A percentile compares a stretch with the other conserved stretches of the same genome.
phyloP scores from a whole-genome alignment of 2,113 vertebrate species.

The Cariama cristata region DNA sequence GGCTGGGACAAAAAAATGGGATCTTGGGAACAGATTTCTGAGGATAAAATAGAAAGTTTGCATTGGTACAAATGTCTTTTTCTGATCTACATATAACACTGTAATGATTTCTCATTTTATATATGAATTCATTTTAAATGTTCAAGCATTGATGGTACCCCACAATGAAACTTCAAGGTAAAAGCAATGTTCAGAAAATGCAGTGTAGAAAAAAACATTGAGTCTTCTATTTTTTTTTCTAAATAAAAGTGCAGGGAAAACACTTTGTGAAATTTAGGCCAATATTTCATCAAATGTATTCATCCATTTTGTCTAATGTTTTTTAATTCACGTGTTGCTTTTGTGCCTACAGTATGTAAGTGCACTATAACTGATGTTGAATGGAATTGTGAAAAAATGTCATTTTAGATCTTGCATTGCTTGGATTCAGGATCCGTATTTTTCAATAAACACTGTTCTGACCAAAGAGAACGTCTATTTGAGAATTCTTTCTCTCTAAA shows the following conservation, averaged over 20 bases:
- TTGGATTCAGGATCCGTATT: not conserved
- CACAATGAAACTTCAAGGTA: not conserved
- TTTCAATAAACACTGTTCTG: not conserved
- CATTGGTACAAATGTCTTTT: not conserved
- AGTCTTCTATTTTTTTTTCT: not conserved
- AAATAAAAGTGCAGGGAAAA: not conserved
- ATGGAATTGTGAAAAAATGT: not conserved
- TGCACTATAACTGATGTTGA: not conserved
- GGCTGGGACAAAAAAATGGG: not conserved
- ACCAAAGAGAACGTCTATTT: not conserved
- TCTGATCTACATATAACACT: not conserved
- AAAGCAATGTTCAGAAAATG: not conserved
- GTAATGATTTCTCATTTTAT: not conserved
- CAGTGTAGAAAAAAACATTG: rapidly evolving
- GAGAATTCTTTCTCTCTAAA: not conserved
- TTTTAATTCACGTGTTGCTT: not conserved
- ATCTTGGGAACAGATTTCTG: not conserved
- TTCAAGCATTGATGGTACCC: not conserved
- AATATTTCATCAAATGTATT: not conserved
- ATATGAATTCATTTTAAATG: not conserved
- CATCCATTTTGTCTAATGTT: not conserved
- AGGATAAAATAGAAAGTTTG: not conserved
- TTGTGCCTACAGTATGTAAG: not conserved
- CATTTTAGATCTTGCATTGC: not conserved
- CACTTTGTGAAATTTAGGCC: not conserved